Evolutionary conservation across 2,888 invertebrate species (phyloP), one percentile per base, ranked within the genome.

Genomic region (Hofmannophila pseudospretella): DNA sequence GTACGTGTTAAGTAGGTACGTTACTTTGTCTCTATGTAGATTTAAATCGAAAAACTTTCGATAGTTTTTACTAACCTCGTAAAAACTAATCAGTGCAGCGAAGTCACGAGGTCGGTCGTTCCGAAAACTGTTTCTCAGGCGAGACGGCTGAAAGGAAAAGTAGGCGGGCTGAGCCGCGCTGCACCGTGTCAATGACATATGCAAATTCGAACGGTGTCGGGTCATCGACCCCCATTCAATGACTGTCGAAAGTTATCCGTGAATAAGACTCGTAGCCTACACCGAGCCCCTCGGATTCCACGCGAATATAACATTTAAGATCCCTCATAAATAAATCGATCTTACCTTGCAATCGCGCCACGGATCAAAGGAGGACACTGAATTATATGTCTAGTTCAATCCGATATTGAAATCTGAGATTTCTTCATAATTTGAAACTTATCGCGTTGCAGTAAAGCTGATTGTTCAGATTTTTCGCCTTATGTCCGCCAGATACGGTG

Each of bases 131-230:
- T 78, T 73, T 71, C 75, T 76, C 73, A 27, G 65, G 71, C 58
- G 67, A 58, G 64, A 51, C 55, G 51, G 55, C 69, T 72, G 84
- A 85, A 84, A 84, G 84, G 80, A 84, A 84, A 84, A 84, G 84
- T 84, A 70, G 65, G 73, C 73, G 66, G 65, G 58, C 10, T 7
- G 27, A 11, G 50, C 54, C 65, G 64, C 51, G 63, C 64, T 73
- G 72, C 76, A 67, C 70, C 70, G 74, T 75, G 85, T 85, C 85
- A 84, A 71, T 84, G 85, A 85, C 85, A 82, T 81, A 84, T 86
- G 85, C 84, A 85, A 84, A 86, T 82, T 67, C 66, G 72, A 68
- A 73, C 68, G 71, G 60, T 65, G 71, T 55, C 65, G 67, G 84
- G 84, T 80, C 81, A 72, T 70, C 67, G 82, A 82, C 71, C 84